Percentiles rank a stretch among this genome's conserved stretches.
Conservation (phyloP, 2,797 vertebrate species). For the Falco biarmicus region DNA sequence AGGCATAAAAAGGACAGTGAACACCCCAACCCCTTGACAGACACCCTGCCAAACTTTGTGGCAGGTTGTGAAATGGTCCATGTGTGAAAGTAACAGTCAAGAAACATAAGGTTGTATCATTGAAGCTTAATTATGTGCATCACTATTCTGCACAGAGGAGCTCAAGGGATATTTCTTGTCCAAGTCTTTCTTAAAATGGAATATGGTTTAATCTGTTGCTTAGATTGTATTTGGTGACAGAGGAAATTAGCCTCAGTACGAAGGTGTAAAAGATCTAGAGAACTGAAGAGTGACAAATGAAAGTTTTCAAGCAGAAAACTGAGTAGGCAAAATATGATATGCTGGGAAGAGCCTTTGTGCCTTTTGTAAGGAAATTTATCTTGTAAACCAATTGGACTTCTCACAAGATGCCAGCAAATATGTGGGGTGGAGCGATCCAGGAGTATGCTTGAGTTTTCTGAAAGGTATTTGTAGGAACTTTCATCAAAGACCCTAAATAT, state of each 20-base stretch:
- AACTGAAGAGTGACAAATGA: background rate
- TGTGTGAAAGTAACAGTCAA: background rate
- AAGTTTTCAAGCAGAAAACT: background rate
- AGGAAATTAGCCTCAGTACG: background rate
- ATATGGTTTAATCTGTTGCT: background rate
- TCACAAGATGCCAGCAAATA: background rate
- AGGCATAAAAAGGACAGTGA: background rate
- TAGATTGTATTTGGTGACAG: background rate
- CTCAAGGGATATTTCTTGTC: background rate
- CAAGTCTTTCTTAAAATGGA: background rate
- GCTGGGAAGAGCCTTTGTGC: background rate
- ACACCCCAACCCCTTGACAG: background rate
- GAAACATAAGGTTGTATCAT: background rate
- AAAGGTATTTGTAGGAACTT: background rate
- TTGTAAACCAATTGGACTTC: background rate
- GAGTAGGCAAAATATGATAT: background rate
- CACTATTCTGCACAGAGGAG: background rate
- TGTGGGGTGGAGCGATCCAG: background rate
- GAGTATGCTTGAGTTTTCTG: background rate
- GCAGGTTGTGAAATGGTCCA: background rate
- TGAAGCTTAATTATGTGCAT: background rate
- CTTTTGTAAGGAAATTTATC: background rate
- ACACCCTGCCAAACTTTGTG: background rate
- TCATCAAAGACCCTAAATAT: background rate
- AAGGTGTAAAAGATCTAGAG: background rate